Percentiles rank a stretch among this genome's conserved stretches.
Evolutionary conservation across 2,113 vertebrate genomes (phyloP).

Genomic region (Corythoichthys intestinalis): DNA sequence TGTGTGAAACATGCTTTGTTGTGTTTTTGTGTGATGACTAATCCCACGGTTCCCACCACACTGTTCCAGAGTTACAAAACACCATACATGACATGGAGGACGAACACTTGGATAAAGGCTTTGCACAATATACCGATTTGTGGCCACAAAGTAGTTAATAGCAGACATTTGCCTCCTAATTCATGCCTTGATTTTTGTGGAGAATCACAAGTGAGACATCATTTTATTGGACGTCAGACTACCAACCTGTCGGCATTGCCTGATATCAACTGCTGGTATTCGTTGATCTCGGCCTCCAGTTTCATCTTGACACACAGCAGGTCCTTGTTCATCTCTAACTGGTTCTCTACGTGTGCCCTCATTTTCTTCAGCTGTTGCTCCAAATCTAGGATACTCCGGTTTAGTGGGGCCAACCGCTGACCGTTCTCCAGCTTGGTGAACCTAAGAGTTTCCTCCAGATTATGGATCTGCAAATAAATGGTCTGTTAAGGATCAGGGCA

Average conservation of each 20-base stretch:
- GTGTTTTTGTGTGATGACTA: not conserved
- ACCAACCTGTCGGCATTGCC: conserved; percentile 31
- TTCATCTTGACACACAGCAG: conserved; percentile 75
- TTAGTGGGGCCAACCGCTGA: conserved; percentile 34
- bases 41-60: not conserved
- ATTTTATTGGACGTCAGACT: not conserved
- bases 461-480: conserved; percentile 52
- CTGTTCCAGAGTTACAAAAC: not conserved
- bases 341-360: conserved; percentile 58
- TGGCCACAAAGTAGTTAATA: not conserved
- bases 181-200: not conserved
- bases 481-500: not conserved
- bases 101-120: not conserved
- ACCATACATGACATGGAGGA: not conserved
- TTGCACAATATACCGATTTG: not conserved
- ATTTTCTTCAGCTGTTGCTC: conserved; percentile 62
- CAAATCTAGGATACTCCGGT: conserved; percentile 42
- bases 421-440: conserved; percentile 43
- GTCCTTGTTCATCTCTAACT: conserved; percentile 59
- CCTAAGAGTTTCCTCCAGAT: conserved; percentile 58
- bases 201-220: not conserved
- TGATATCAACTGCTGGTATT: conserved; percentile 65
- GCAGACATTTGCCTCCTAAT: not conserved
- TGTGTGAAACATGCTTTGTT: not conserved
- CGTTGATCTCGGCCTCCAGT: conserved; percentile 71